A percentile compares a stretch with the other conserved stretches of the same genome.
phyloP scores from a whole-genome alignment of 2,113 vertebrate species.

The Forbesichthys agassizii region DNA sequence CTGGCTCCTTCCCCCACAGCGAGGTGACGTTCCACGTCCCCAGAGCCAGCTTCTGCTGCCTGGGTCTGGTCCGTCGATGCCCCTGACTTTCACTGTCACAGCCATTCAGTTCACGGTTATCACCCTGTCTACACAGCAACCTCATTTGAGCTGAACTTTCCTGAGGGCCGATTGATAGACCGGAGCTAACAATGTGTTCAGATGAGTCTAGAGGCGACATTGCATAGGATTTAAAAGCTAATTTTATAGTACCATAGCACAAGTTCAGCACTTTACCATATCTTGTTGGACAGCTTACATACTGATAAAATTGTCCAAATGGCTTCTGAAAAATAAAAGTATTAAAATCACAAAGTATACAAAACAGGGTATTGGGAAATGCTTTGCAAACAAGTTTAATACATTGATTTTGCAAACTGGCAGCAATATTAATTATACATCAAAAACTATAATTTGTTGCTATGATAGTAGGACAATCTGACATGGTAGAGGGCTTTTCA shows the following conservation, averaged over 20 bases:
- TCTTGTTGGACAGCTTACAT: neutral
- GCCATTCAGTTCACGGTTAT: slow-evolving; percentile 4
- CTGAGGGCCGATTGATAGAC: neutral
- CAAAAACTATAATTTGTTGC: no score
- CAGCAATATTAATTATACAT: no score
- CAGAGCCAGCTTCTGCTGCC: no score
- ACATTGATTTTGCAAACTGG: no score
- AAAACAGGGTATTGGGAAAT: neutral
- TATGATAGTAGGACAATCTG: no score
- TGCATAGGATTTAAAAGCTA: neutral
- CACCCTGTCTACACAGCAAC: neutral
- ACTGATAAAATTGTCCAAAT: neutral
- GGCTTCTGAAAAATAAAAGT: slow-evolving; percentile 9
- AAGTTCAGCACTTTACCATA: neutral
- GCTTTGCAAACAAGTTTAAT: slow-evolving; percentile 2
- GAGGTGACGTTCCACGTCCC: no score
- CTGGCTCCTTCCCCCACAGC: no score
- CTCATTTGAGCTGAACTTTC: neutral
- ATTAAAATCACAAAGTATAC: neutral
- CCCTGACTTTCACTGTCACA: no score
- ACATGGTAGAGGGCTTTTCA: no score
- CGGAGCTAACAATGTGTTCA: neutral
- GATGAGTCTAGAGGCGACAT: neutral
- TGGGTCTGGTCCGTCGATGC: no score
- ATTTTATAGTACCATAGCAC: slow-evolving; percentile 7